phyloP scores from a whole-genome alignment of 2,888 invertebrate genomes.

The Neoaliturus tenellus region DNA sequence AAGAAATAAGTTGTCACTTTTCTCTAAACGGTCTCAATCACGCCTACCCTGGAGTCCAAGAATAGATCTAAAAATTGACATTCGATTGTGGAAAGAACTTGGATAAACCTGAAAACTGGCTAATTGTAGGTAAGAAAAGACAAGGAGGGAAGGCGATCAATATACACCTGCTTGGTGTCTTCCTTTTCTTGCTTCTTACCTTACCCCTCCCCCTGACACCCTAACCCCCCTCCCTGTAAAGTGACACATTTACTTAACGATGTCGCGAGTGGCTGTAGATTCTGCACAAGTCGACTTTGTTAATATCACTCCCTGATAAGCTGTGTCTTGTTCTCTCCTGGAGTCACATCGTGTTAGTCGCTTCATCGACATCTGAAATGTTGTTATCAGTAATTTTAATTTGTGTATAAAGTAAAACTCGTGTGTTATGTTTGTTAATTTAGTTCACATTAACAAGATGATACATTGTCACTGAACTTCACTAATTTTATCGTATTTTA shows the following conservation, averaged over 20 bases:
- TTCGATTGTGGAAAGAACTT: neutral
- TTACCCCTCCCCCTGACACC: neutral
- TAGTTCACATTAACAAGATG: too few species aligned
- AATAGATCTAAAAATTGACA: neutral
- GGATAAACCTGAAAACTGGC: constrained; percentile 41
- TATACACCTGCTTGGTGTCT: constrained; percentile 33
- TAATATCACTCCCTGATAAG: neutral
- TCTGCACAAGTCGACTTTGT: neutral
- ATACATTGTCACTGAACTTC: too few species aligned
- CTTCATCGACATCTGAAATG: too few species aligned
- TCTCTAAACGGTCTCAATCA: neutral
- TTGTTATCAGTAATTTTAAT: too few species aligned
- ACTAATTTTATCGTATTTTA: too few species aligned
- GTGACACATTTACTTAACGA: constrained; percentile 19
- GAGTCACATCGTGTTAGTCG: too few species aligned
- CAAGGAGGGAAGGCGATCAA: constrained; percentile 38
- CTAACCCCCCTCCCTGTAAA: neutral
- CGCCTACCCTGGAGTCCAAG: neutral
- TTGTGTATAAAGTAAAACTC: too few species aligned
- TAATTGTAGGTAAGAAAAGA: constrained; percentile 29
- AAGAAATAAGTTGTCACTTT: too few species aligned
- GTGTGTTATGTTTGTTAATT: too few species aligned
- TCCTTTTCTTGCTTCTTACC: constrained; percentile 38
- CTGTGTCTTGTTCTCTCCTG: too few species aligned
- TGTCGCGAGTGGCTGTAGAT: neutral